Conservation (phyloP, 2,113 vertebrate genomes). For the Toxotes chatareus region DNA sequence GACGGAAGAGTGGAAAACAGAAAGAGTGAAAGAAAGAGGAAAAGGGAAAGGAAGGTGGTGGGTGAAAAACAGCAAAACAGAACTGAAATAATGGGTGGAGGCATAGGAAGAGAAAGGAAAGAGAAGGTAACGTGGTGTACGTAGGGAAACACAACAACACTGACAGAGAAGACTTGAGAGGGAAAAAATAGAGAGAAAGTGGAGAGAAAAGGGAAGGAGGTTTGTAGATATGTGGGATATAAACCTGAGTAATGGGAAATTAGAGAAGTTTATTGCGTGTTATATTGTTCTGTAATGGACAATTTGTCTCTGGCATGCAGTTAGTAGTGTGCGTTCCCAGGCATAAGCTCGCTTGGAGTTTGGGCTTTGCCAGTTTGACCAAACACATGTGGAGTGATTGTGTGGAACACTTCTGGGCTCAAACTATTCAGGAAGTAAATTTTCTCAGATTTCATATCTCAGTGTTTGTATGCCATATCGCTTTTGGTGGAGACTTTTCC, state of each 20-base stretch:
- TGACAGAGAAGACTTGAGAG: conserved; percentile 32
- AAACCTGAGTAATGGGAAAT: conserved; percentile 68
- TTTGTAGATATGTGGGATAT: conserved; percentile 40
- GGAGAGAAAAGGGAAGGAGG: conserved; percentile 37
- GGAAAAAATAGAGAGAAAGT: conserved; percentile 27
- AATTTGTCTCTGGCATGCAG: conserved; percentile 68
- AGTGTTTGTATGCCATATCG: conserved; percentile 30
- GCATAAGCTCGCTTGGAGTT: conserved; percentile 40
- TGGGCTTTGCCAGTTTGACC: conserved; percentile 50
- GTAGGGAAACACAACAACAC: conserved; percentile 35
- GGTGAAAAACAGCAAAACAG: conserved; percentile 45
- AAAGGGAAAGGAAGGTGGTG: conserved; percentile 46
- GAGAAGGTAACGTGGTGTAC: neutral
- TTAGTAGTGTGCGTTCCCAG: conserved; percentile 47
- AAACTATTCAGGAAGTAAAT: conserved; percentile 41
- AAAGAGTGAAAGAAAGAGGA: conserved; percentile 38
- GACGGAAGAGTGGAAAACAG: conserved; percentile 75
- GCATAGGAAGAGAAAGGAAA: conserved; percentile 4
- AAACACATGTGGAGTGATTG: conserved; percentile 37
- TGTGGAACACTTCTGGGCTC: conserved; percentile 36
- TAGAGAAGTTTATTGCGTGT: conserved; percentile 71
- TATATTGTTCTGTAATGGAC: conserved; percentile 74
- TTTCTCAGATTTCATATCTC: conserved; percentile 48
- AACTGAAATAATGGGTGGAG: conserved; percentile 42
- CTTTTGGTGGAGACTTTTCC: conserved; percentile 14